Evolutionary conservation across 2,113 vertebrate genomes (phyloP).

Genomic region (Sus scrofa): DNA sequence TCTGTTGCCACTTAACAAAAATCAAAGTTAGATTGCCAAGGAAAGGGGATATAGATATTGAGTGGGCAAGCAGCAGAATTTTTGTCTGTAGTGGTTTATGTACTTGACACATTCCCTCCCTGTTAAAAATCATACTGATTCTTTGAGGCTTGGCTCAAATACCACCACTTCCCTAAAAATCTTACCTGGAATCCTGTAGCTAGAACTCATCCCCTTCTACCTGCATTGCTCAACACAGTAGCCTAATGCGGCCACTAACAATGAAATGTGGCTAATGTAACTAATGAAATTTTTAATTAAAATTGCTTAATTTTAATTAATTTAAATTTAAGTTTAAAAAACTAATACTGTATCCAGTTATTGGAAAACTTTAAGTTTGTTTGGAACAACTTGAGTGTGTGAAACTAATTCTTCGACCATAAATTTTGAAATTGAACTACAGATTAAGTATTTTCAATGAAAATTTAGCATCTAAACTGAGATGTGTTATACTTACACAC

Average conservation of each 20-base stretch:
- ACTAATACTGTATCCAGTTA: not conserved
- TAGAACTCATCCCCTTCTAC: not conserved
- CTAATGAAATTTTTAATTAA: not conserved
- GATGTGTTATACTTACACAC: not conserved
- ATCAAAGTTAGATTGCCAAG: not conserved
- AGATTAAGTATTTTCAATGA: not conserved
- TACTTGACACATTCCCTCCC: not conserved
- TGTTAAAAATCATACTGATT: not conserved
- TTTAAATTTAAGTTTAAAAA: not conserved
- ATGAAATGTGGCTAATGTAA: not conserved
- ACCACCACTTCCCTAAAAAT: not conserved
- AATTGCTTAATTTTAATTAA: conserved; percentile 8
- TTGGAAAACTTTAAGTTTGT: not conserved
- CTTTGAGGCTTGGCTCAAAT: not conserved
- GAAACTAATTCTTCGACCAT: not conserved
- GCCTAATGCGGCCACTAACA: not conserved
- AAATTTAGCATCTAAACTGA: not conserved
- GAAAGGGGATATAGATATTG: not conserved
- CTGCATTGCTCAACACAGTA: not conserved
- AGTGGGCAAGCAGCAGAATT: not conserved
- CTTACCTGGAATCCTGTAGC: not conserved
- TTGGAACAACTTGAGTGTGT: not conserved
- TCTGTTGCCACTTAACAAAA: not conserved
- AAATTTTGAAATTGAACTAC: not conserved
- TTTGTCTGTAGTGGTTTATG: not conserved